A percentile compares a stretch with the other conserved stretches of the same genome.
phyloP scores from a whole-genome alignment of 2,888 invertebrate genomes.

The Neoitamus cyanurus region DNA sequence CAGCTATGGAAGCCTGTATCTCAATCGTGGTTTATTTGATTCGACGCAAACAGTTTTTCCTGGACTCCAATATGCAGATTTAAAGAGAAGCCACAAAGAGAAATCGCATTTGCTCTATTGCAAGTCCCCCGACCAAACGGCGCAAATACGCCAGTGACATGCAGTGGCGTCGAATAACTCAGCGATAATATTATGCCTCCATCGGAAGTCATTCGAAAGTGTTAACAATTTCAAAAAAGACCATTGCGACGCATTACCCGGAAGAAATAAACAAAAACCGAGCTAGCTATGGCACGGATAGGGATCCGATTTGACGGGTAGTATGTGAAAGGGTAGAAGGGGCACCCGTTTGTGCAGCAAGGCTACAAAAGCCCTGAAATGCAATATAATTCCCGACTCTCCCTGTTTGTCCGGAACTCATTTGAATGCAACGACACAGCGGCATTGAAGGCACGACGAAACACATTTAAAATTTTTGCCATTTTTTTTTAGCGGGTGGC shows the following conservation, averaged over 20 bases:
- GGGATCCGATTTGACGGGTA: background rate
- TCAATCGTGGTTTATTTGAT: too few species aligned
- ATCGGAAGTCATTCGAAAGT: conserved; percentile 27
- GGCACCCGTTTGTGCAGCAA: background rate
- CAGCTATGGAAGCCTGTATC: too few species aligned
- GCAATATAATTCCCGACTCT: conserved; percentile 30
- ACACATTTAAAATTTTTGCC: conserved; percentile 36
- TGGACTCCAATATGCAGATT: too few species aligned
- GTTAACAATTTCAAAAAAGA: conserved; percentile 8
- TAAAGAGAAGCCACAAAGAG: too few species aligned
- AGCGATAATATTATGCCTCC: background rate
- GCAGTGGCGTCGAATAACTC: background rate
- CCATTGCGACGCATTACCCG: background rate
- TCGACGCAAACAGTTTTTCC: too few species aligned
- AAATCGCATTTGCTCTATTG: too few species aligned
- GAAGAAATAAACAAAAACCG: background rate
- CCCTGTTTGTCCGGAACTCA: conserved; percentile 42
- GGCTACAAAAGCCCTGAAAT: conserved; percentile 4
- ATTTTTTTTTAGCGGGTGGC: background rate
- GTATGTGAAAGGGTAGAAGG: background rate
- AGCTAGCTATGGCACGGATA: background rate
- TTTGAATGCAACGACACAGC: conserved; percentile 30
- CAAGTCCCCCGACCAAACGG: too few species aligned
- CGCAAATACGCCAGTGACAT: background rate
- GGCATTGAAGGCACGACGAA: conserved; percentile 30